phyloP scores from a whole-genome alignment of 2,888 invertebrate species.

The Leptinotarsa juncta region DNA sequence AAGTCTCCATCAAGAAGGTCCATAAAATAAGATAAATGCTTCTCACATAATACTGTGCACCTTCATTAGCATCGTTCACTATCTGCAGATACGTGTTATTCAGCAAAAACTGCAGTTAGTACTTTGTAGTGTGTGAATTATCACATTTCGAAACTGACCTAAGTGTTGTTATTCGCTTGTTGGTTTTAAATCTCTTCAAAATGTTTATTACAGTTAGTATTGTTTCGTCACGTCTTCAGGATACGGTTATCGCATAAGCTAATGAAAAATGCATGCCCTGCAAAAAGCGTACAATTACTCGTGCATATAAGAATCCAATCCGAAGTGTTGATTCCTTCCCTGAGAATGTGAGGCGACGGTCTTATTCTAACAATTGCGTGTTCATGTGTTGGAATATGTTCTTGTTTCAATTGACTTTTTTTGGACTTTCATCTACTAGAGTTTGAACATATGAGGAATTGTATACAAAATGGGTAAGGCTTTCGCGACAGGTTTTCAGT shows the following conservation, averaged over 20 bases:
- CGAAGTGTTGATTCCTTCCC: neutral
- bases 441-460: too few relatives aligned
- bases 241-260: conserved; percentile 8
- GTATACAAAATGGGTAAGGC: too few relatives aligned
- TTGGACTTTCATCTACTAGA: too few relatives aligned
- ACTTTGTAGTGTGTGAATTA: neutral
- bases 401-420: too few relatives aligned
- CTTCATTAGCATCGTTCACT: neutral
- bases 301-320: neutral
- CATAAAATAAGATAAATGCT: too few relatives aligned
- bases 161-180: neutral
- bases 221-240: conserved; percentile 21
- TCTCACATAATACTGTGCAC: too few relatives aligned
- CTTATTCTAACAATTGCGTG: too few relatives aligned
- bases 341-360: neutral
- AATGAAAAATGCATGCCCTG: conserved; percentile 27
- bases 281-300: conserved; percentile 17
- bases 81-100: neutral
- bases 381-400: too few relatives aligned
- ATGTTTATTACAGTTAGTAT: conserved; percentile 1
- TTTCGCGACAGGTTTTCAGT: too few relatives aligned
- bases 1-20: too few relatives aligned
- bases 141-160: neutral
- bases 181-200: neutral
- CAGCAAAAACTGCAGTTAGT: neutral